phyloP scores from a whole-genome alignment of 1,140 invertebrate genomes.

The Vanessa atalanta region DNA sequence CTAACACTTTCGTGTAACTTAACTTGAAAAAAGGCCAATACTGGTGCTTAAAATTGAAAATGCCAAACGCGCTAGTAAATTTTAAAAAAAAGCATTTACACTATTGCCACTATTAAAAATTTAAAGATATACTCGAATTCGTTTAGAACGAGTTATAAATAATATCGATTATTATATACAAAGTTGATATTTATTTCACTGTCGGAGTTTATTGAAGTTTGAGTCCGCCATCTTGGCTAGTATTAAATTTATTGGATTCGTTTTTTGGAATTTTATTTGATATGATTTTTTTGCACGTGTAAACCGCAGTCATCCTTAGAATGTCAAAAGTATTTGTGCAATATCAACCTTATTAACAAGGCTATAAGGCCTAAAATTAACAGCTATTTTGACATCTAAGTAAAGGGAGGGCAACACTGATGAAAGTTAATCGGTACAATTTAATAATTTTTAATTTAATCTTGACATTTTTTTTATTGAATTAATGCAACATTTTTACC shows the following conservation, averaged over 20 bases:
- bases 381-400: slow-evolving; percentile 26
- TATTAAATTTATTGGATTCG: not conserved
- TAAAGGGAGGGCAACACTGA: slow-evolving; percentile 27
- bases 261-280: slow-evolving; percentile 30
- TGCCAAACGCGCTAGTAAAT: slow-evolving; percentile 16
- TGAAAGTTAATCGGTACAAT: not conserved
- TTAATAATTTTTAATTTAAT: not conserved
- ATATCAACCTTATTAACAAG: not conserved
- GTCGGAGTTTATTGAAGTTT: too few relatives aligned
- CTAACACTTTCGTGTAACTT: not conserved
- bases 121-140: not conserved
- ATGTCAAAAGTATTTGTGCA: slow-evolving; percentile 24
- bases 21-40: slow-evolving; percentile 10
- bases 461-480: not conserved
- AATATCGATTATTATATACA: too few relatives aligned
- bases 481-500: slow-evolving; percentile 2
- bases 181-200: too few relatives aligned
- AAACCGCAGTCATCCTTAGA: slow-evolving; percentile 14
- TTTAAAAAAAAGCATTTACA: slow-evolving; percentile 14
- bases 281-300: slow-evolving; percentile 30
- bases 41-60: slow-evolving; percentile 19
- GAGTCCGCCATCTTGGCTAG: too few relatives aligned
- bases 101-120: slow-evolving; percentile 2
- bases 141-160: not conserved
- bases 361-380: not conserved